Evolutionary conservation across 2,888 invertebrate genomes (phyloP), one percentile per base, ranked within the genome.

Genomic region (Embidobia sp.): DNA sequence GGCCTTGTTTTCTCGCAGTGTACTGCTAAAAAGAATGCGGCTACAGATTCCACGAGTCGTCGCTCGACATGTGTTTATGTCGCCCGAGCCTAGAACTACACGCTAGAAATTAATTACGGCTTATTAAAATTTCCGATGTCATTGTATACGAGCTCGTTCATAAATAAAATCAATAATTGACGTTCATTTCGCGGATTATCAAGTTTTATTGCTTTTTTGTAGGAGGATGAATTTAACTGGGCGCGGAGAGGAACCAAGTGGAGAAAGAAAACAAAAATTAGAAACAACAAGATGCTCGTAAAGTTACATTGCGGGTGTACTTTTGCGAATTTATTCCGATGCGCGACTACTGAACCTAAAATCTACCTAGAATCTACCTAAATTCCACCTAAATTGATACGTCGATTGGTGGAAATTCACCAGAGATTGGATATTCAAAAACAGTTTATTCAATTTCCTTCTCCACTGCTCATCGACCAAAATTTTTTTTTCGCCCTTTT

Each of bases 31-130:
- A 57, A 69, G 69, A 69, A 69, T 19, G 59, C 49, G 48, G 33
- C 31, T 31, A 55, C 37, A 55, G 57, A 69, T 67, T 67, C 55
- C 46, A 26, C 46, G 55, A 53, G 55, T 67, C 67, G 37, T 67
- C 48, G 48, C 35, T 55, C 48, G 53, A 35, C 48, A 55, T 46
- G 16, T 55, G 55, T 55, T 55, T 29, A 51, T 31, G 64, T 67
- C 46, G 40, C 67, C 19, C 26, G 22, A 37, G 67, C 19, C 37
- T 27, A 44, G 46, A 46, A 55, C 33, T 27, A 35, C 35, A 46
- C 35, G 42, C 26, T 49, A 16, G 15, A 53, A 40, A 44, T 42
- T 64, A 64, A 64, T 51, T 51, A 64, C 26, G 13, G 42, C 15
- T 53, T 42, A 64, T 64, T 51, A 51, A 42, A 64, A 7, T 49